Conservation (phyloP, 2,113 vertebrate genomes). For the Pristiophorus japonicus region DNA sequence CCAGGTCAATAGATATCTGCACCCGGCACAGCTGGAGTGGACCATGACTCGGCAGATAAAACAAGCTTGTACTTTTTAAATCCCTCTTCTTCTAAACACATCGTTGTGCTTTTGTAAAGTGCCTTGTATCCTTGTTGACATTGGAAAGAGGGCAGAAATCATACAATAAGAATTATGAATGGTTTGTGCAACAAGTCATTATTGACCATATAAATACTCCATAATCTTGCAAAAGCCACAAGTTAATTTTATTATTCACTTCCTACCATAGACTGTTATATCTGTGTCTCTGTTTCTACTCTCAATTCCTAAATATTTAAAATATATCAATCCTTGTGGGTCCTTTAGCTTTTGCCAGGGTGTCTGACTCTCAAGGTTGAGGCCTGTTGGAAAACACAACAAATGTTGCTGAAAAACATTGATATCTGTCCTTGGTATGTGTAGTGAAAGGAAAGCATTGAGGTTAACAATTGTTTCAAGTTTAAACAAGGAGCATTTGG, state of each 20-base stretch:
- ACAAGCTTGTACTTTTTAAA: neutral
- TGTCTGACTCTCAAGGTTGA: neutral
- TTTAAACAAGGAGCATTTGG: neutral
- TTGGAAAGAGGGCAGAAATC: neutral
- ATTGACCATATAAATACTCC: neutral
- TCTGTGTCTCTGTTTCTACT: neutral
- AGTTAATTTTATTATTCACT: neutral
- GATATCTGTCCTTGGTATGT: neutral
- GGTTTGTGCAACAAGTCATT: neutral
- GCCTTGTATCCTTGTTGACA: neutral
- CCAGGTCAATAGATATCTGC: neutral
- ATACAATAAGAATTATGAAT: neutral
- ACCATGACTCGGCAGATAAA: neutral
- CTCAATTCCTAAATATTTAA: neutral
- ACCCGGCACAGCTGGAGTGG: neutral
- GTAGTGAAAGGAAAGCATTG: neutral
- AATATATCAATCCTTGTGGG: neutral
- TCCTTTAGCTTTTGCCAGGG: neutral
- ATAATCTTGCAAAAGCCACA: neutral
- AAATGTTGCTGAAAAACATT: neutral
- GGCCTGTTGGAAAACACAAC: neutral
- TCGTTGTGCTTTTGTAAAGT: neutral
- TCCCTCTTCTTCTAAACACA: neutral
- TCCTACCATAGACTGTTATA: neutral
- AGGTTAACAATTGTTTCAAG: neutral